phyloP scores from a whole-genome alignment of 2,888 invertebrate genomes.

The Drosophila fulvimacula region DNA sequence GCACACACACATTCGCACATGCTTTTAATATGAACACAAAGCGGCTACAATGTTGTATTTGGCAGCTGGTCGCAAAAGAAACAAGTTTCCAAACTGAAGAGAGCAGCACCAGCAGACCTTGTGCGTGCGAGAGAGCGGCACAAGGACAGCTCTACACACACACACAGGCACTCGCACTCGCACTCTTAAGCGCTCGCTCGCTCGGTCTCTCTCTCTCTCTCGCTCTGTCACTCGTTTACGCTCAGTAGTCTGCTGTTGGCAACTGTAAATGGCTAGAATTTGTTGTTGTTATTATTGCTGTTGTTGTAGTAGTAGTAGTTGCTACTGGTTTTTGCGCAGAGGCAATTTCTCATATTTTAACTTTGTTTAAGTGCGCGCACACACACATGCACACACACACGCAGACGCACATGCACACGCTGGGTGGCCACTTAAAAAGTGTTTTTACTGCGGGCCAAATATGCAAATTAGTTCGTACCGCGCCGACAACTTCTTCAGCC shows the following conservation, averaged over 20 bases:
- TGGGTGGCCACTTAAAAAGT: conserved; percentile 80
- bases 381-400: conserved; percentile 5
- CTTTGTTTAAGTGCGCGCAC: conserved; percentile 72
- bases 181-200: conserved; percentile 7
- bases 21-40: conserved; percentile 59
- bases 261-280: conserved; percentile 77
- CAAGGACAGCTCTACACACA: conserved; percentile 45
- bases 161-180: neutral
- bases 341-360: conserved; percentile 72
- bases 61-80: conserved; percentile 73
- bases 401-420: conserved; percentile 24
- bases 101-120: conserved; percentile 38
- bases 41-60: conserved; percentile 77
- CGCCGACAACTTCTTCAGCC: conserved; percentile 75
- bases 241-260: conserved; percentile 48
- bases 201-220: neutral
- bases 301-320: conserved; percentile 40
- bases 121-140: conserved; percentile 39
- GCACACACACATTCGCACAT: conserved; percentile 10
- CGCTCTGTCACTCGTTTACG: conserved; percentile 9
- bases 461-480: conserved; percentile 75
- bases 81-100: conserved; percentile 77
- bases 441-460: conserved; percentile 75
- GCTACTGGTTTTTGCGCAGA: conserved; percentile 70
- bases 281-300: conserved; percentile 43